Conservation (phyloP, 2,888 invertebrate species). For the Eristalis pertinax region DNA sequence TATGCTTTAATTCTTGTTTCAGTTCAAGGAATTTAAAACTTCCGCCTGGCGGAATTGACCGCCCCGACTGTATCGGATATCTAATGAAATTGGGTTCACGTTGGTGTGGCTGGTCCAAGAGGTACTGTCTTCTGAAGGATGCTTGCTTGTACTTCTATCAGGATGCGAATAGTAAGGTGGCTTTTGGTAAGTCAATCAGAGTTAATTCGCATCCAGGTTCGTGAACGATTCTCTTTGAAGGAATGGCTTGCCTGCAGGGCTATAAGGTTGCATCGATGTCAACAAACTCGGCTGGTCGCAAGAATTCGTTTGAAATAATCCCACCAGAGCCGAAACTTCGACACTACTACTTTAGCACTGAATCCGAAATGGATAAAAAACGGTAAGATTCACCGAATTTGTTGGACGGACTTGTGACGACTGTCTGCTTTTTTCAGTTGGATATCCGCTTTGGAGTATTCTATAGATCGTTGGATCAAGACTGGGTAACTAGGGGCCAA, state of each 20-base stretch:
- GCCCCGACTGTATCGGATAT: constrained; percentile 96
- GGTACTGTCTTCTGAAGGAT: constrained; percentile 97
- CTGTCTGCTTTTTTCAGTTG: constrained; percentile 84
- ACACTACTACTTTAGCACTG: constrained; percentile 95
- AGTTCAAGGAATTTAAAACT: constrained; percentile 91
- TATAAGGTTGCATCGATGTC: constrained; percentile 91
- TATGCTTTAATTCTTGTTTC: constrained; percentile 1
- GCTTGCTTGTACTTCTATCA: constrained; percentile 97
- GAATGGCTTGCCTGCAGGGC: constrained; percentile 96
- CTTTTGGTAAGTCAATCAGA: constrained; percentile 87
- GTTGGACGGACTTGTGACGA: not conserved
- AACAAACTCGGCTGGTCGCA: constrained; percentile 90
- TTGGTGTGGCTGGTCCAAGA: constrained; percentile 94
- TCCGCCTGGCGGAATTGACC: constrained; percentile 89
- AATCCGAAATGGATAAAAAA: constrained; percentile 96
- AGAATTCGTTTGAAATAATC: constrained; percentile 94
- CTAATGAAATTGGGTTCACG: constrained; percentile 92
- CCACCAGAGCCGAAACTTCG: constrained; percentile 93
- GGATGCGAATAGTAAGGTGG: constrained; percentile 92
- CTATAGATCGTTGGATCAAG: constrained; percentile 96
- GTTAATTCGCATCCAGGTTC: not conserved
- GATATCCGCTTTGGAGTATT: constrained; percentile 96
- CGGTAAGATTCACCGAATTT: constrained; percentile 83
- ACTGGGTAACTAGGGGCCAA: constrained; percentile 83
- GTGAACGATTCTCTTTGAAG: constrained; percentile 81